Evolutionary conservation across 1,140 invertebrate species (phyloP), one percentile per base, ranked within the genome.

Genomic region (Sinella curviseta): DNA sequence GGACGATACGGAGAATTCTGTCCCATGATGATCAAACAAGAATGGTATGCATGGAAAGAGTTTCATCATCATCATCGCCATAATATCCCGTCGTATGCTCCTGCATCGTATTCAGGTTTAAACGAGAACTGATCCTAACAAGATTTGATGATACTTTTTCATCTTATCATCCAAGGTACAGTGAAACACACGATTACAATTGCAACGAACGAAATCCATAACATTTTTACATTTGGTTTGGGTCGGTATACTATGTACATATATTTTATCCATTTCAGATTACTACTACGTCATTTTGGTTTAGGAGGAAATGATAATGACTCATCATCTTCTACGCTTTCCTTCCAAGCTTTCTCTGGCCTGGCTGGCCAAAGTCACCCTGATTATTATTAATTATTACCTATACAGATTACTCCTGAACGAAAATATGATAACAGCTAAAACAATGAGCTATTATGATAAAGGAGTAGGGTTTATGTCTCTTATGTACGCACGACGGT

Each of bases 31-130:
- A 70, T 70, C 31, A 14, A 31, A 70, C 31, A 24, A 24, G 26
- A 33, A 70, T 33, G 65, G 65, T 70, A 70, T 70, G 65, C 65
- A 70, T 70, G 65, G 65, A 70, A 24, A 65, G 57, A 26, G 16
- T 8, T 48, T 48, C 39, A 48, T 48, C 39, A 48, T 48, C 39
- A n/a, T n/a, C n/a, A n/a, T n/a, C n/a, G n/a, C n/a, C n/a, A n/a
- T n/a, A n/a, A n/a, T n/a, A n/a, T n/a, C 39, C 39, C 8, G 20
- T 20, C 20, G 20, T 48, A 48, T 48, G 20, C 8, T 8, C 20
- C 39, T 48, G 39, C 8, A 8, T 48, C 39, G 39, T 48, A n/a
- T n/a, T n/a, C n/a, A n/a, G n/a, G n/a, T n/a, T n/a, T n/a, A 20
- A 48, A 20, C 8, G 39, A 8, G 20, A 48, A 48, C 20, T 48